A percentile compares a stretch with the other conserved stretches of the same genome.
phyloP scores from a whole-genome alignment of 2,113 vertebrate genomes.

The Benitochromis conjunctus region DNA sequence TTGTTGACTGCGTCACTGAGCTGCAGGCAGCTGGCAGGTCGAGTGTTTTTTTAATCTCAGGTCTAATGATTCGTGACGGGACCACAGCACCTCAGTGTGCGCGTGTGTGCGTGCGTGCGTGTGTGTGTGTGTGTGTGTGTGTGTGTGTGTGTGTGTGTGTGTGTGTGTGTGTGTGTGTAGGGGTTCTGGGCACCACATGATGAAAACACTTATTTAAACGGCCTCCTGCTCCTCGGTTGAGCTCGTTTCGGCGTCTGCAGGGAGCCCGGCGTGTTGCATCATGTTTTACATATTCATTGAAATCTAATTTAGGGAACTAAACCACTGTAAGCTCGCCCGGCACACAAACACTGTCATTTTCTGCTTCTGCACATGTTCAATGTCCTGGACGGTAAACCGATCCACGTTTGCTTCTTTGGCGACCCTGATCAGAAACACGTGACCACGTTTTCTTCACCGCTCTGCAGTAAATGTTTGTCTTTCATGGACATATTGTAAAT shows the following conservation, averaged over 20 bases:
- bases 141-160: background rate
- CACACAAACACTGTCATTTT: background rate
- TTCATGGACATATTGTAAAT: fast-evolving
- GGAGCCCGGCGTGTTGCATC: background rate
- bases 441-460: fast-evolving
- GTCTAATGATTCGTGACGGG: background rate
- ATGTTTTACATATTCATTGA: background rate
- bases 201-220: background rate
- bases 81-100: background rate
- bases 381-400: background rate
- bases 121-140: background rate
- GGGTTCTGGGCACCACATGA: background rate
- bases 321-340: background rate
- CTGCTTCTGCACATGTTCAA: background rate
- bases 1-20: slow-evolving; percentile 4
- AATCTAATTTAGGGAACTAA: background rate
- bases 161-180: background rate
- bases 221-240: background rate
- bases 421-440: background rate
- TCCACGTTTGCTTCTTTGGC: background rate
- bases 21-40: slow-evolving; percentile 12
- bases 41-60: background rate
- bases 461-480: background rate
- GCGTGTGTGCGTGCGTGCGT: background rate
- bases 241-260: background rate